Evolutionary conservation across 2,113 vertebrate genomes (phyloP).

Genomic region (Mus pahari): DNA sequence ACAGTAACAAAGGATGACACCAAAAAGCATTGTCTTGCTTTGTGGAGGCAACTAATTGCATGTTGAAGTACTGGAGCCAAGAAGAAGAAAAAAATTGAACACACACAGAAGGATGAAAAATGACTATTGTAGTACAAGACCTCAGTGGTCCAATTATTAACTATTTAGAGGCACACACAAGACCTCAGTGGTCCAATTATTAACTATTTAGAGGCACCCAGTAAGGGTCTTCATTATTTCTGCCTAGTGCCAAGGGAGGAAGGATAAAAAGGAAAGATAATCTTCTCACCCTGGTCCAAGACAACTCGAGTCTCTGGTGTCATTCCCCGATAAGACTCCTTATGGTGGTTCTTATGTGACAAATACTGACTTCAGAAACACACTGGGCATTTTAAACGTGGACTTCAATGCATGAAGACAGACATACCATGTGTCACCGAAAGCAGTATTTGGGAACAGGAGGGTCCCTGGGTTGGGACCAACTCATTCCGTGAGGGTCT

Average conservation of each 20-base stretch:
- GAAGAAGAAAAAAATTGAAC: neutral
- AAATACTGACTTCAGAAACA: slow-evolving; percentile 24
- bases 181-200: slow-evolving; percentile 66
- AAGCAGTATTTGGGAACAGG: neutral
- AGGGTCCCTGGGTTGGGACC: neutral
- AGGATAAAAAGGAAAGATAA: neutral
- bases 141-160: slow-evolving; percentile 67
- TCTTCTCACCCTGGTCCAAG: neutral
- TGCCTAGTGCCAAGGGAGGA: neutral
- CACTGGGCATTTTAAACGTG: neutral
- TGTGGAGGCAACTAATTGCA: slow-evolving; percentile 71
- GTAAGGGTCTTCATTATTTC: slow-evolving; percentile 59
- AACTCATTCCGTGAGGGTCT: neutral
- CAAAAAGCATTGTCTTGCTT: slow-evolving; percentile 66
- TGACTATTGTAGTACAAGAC: slow-evolving; percentile 60
- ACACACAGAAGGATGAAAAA: slow-evolving; percentile 60
- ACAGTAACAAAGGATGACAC: slow-evolving; percentile 61
- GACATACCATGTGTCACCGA: neutral
- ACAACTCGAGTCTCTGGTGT: slow-evolving; percentile 42
- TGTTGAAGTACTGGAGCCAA: slow-evolving; percentile 62
- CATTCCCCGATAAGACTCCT: neutral
- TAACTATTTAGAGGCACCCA: slow-evolving; percentile 63
- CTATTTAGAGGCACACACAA: slow-evolving; percentile 64
- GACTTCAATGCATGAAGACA: neutral
- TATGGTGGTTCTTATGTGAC: slow-evolving; percentile 56